These are phyloP conservation scores for Diaperis boleti DNA, from an alignment of 2,888 invertebrate genomes.

Conservation along the genomic window DNA sequence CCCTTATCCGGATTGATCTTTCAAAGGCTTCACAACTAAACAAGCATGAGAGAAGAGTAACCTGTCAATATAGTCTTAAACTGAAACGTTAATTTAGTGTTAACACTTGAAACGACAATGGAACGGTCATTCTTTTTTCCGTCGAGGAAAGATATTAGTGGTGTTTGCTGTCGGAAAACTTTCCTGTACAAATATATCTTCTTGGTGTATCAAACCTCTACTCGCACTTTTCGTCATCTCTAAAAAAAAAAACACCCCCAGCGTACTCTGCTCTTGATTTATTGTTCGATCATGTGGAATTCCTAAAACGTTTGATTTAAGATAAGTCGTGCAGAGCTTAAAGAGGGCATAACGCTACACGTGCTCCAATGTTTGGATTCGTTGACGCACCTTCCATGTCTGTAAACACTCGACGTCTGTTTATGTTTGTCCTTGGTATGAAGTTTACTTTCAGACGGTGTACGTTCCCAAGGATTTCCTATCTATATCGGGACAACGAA, in stretches of 20 bases:
- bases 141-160: too few relatives aligned
- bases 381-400: constrained; percentile 27
- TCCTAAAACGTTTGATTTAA: constrained; percentile 24
- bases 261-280: neutral
- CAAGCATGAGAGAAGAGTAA: too few relatives aligned
- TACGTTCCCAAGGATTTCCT: constrained; percentile 36
- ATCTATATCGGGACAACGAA: constrained; percentile 37
- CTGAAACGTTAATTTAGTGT: too few relatives aligned
- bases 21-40: neutral
- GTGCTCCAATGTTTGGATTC: constrained; percentile 38
- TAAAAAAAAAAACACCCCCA: neutral
- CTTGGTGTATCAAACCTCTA: too few relatives aligned
- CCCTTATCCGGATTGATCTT: constrained; percentile 4
- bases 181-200: too few relatives aligned
- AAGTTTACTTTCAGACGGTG: constrained; percentile 36
- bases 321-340: constrained; percentile 4
- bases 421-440: constrained; percentile 40
- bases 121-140: too few relatives aligned
- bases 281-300: constrained; percentile 15
- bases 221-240: neutral
- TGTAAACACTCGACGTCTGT: constrained; percentile 40
- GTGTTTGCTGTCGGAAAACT: too few relatives aligned
- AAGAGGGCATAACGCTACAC: constrained; percentile 29
- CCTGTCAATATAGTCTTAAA: too few relatives aligned
- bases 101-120: too few relatives aligned